Conservation (phyloP, 2,888 invertebrate genomes). For the Fragum whitleyi region DNA sequence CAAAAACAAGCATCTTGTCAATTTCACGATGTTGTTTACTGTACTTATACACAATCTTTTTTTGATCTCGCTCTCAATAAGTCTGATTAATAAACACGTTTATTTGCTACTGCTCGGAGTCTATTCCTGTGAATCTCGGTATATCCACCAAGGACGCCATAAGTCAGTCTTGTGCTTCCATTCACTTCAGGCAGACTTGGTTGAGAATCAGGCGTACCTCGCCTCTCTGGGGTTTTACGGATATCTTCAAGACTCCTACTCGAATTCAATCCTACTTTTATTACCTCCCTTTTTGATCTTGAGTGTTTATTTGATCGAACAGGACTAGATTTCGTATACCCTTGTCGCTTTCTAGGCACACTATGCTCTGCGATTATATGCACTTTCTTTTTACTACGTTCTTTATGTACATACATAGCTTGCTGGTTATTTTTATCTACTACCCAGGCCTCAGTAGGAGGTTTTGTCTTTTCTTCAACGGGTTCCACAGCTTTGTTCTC, state of each 20-base stretch:
- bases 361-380: conserved; percentile 33
- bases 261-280: conserved; percentile 37
- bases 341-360: conserved; percentile 34
- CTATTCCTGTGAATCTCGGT: conserved; percentile 65
- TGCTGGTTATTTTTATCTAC: conserved; percentile 69
- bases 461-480: conserved; percentile 21
- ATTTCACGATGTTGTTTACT: too few relatives aligned
- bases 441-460: conserved; percentile 56
- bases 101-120: conserved; percentile 60
- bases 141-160: conserved; percentile 58
- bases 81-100: conserved; percentile 45
- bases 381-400: conserved; percentile 43
- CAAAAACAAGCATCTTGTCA: too few relatives aligned
- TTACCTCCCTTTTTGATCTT: conserved; percentile 22
- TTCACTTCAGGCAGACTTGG: conserved; percentile 62
- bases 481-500: conserved; percentile 23
- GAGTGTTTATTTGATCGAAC: conserved; percentile 34
- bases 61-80: too few relatives aligned
- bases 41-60: too few relatives aligned
- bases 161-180: conserved; percentile 55
- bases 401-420: conserved; percentile 71
- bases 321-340: conserved; percentile 57
- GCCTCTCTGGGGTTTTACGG: conserved; percentile 31
- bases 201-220: conserved; percentile 49
- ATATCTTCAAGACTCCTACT: conserved; percentile 69